These are phyloP conservation scores for Planiliza haematocheilus DNA, from an alignment of 2,113 vertebrate species.

Conservation along the genomic window DNA sequence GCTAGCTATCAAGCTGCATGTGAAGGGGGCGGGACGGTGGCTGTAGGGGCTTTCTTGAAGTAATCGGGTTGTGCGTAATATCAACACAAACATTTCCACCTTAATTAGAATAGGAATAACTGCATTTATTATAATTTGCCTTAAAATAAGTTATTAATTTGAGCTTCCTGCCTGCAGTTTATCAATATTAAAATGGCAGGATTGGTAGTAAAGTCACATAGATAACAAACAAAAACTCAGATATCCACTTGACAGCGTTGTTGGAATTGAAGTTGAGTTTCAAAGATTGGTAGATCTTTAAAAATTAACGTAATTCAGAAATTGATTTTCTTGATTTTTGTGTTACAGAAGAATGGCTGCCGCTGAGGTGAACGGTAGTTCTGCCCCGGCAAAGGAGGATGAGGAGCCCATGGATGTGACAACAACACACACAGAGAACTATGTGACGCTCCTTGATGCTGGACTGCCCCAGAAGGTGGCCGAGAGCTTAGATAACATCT, in stretches of 20 bases:
- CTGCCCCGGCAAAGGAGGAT: conserved; percentile 93
- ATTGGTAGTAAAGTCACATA: not conserved
- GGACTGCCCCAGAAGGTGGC: conserved; percentile 97
- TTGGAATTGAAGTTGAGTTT: too few species aligned
- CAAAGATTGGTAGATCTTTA: too few species aligned
- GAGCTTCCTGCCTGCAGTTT: not conserved
- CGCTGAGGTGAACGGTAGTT: conserved; percentile 99
- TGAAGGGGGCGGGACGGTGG: conserved; percentile 80
- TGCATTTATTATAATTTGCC: not conserved
- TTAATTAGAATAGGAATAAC: not conserved
- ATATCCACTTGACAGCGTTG: too few species aligned
- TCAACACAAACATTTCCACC: not conserved
- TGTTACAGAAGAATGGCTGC: conserved; percentile 90
- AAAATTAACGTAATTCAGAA: too few species aligned
- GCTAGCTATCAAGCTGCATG: conserved; percentile 61
- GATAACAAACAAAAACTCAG: not conserved
- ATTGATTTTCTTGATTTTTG: not conserved
- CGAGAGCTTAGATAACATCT: conserved; percentile 98
- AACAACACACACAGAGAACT: conserved; percentile 93
- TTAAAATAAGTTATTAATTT: not conserved
- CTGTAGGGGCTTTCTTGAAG: conserved; percentile 10
- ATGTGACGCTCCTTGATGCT: conserved; percentile 95
- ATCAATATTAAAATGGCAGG: not conserved
- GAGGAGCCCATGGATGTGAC: conserved; percentile 98
- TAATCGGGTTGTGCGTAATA: conserved; percentile 24